A percentile compares a stretch with the other conserved stretches of the same genome.
These are phyloP conservation scores for Acleris sparsana DNA, from an alignment of 2,888 invertebrate species.

Conservation along the genomic window DNA sequence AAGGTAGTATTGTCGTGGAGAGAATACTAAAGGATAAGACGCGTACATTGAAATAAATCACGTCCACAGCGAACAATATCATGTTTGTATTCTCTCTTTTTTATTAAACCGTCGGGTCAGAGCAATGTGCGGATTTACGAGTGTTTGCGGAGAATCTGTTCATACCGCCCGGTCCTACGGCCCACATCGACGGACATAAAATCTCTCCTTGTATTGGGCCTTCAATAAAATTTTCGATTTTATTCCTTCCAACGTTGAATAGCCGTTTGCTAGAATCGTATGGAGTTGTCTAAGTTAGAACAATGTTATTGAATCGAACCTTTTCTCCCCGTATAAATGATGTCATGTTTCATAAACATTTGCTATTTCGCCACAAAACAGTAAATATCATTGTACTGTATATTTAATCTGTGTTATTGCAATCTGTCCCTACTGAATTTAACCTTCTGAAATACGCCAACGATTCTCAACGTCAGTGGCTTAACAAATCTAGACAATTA, in stretches of 20 bases:
- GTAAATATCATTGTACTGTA: not conserved
- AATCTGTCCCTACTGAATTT: not conserved
- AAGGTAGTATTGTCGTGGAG: not conserved
- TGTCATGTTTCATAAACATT: not conserved
- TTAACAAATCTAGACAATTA: constrained; percentile 4
- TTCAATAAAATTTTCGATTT: constrained; percentile 63
- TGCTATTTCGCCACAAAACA: no score
- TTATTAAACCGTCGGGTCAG: constrained; percentile 56
- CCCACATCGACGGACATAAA: constrained; percentile 61
- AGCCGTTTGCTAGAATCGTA: constrained; percentile 31
- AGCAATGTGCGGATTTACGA: constrained; percentile 68
- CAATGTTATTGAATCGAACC: constrained; percentile 27
- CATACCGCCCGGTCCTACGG: constrained; percentile 47
- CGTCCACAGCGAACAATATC: constrained; percentile 54
- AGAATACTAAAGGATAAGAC: constrained; percentile 44
- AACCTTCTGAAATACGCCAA: no score
- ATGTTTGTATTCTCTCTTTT: constrained; percentile 45
- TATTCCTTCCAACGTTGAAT: constrained; percentile 48
- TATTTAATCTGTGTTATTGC: not conserved
- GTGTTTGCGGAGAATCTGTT: constrained; percentile 68
- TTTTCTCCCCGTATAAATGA: not conserved
- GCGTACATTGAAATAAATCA: constrained; percentile 68
- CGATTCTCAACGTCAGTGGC: no score
- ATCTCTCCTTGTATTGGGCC: constrained; percentile 57
- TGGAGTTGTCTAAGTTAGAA: constrained; percentile 19